Conservation (phyloP, 1,140 invertebrate species). For the Agrilus planipennis region DNA sequence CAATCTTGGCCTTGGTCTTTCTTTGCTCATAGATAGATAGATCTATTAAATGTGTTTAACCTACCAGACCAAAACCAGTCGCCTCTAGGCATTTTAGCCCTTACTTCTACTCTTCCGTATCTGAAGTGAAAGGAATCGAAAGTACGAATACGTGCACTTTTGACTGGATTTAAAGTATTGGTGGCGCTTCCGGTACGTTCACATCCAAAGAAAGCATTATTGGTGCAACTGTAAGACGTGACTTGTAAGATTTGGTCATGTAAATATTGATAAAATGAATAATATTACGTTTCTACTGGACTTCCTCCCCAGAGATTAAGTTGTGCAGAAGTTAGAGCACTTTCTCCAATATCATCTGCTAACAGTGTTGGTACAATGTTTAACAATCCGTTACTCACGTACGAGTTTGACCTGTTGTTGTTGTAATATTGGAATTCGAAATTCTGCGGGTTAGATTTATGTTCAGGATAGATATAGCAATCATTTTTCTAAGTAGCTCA, state of each 20-base stretch:
- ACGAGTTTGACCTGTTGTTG: conserved; percentile 53
- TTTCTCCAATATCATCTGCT: conserved; percentile 43
- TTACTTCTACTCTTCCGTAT: conserved; percentile 54
- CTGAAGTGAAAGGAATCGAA: conserved; percentile 49
- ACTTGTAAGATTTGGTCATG: no score
- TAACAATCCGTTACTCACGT: conserved; percentile 41
- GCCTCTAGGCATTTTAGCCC: conserved; percentile 55
- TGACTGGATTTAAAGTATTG: conserved; percentile 45
- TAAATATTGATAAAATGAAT: no score
- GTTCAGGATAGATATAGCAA: no score
- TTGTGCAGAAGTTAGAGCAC: conserved; percentile 41
- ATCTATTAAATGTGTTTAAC: not conserved
- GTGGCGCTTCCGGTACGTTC: conserved; percentile 33
- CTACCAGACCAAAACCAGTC: conserved; percentile 66
- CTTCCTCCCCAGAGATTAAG: conserved; percentile 44
- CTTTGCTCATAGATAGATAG: no score
- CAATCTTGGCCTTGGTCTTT: no score
- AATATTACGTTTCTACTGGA: conserved; percentile 42
- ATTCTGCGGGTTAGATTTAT: conserved; percentile 41
- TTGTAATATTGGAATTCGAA: conserved; percentile 61
- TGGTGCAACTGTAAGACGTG: conserved; percentile 56
- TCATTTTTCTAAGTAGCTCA: no score
- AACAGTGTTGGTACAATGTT: conserved; percentile 48
- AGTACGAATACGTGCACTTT: conserved; percentile 52
- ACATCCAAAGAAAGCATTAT: conserved; percentile 39